Evolutionary conservation across 2,797 vertebrate species (phyloP).

Genomic region (Sciurus vulgaris): DNA sequence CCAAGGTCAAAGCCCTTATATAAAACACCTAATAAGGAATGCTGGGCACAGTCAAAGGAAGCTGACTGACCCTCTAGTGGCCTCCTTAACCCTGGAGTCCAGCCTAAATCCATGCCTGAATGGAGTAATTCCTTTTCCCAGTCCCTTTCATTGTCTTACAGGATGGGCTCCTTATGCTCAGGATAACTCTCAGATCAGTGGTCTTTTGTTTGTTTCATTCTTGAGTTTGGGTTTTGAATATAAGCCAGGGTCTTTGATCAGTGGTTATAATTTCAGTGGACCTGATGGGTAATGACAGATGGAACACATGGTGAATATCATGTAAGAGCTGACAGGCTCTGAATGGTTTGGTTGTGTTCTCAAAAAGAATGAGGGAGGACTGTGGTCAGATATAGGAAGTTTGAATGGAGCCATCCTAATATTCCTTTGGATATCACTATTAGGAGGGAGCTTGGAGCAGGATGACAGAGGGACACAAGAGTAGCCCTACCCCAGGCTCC

Average conservation of each 20-base stretch:
- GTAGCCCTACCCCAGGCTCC: neutral
- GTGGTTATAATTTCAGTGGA: conserved; percentile 1
- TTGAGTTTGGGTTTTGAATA: conserved; percentile 50
- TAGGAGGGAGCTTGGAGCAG: neutral
- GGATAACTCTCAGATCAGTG: neutral
- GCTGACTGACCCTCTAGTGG: neutral
- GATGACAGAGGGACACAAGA: neutral
- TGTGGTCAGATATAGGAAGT: conserved; percentile 43
- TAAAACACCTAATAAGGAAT: neutral
- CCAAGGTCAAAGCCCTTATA: neutral
- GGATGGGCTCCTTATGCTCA: neutral
- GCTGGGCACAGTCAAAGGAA: neutral
- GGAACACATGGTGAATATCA: conserved; percentile 55
- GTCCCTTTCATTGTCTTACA: neutral
- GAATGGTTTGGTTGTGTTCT: conserved; percentile 62
- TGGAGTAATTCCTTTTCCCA: neutral
- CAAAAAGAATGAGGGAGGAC: conserved; percentile 54
- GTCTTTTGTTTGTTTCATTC: conserved; percentile 51
- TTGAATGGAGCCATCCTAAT: neutral
- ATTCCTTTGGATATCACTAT: neutral
- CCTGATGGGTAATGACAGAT: conserved; percentile 61
- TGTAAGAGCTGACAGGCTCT: conserved; percentile 31
- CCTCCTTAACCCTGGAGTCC: neutral
- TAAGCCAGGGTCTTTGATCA: conserved; percentile 29
- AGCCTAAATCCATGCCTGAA: neutral